Conservation (phyloP, 2,113 vertebrate genomes). For the Gymnarchus niloticus region DNA sequence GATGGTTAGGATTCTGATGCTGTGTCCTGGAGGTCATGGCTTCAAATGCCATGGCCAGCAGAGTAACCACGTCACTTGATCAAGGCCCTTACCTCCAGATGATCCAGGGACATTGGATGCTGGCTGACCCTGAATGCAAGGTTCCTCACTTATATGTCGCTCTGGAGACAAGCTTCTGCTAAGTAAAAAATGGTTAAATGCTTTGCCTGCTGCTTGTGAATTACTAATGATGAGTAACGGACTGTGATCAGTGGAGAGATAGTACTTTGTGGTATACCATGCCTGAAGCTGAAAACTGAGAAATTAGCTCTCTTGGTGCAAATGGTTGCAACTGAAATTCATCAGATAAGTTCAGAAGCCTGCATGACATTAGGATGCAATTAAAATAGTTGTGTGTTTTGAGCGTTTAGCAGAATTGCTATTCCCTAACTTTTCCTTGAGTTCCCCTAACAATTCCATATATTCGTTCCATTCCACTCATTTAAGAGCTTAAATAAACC, state of each 20-base stretch:
- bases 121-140: too few species aligned
- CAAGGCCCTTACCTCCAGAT: too few species aligned
- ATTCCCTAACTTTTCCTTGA: background rate
- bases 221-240: background rate
- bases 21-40: too few species aligned
- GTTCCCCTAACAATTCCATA: background rate
- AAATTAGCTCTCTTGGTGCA: background rate
- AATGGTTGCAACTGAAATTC: background rate
- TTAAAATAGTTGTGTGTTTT: background rate
- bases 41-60: too few species aligned
- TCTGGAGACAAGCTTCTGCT: too few species aligned
- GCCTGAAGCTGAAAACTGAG: background rate
- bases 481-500: background rate
- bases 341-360: background rate
- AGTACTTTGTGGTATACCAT: background rate
- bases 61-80: too few species aligned
- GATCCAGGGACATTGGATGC: too few species aligned
- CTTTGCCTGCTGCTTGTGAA: too few species aligned
- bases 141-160: too few species aligned
- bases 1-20: too few species aligned
- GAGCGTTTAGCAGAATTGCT: background rate
- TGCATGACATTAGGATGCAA: slow-evolving; percentile 12
- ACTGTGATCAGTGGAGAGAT: background rate
- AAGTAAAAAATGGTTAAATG: too few species aligned
- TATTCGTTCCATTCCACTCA: background rate